Evolutionary conservation across 2,797 vertebrate genomes (phyloP).

Genomic region (Bryconaethiops microstoma): DNA sequence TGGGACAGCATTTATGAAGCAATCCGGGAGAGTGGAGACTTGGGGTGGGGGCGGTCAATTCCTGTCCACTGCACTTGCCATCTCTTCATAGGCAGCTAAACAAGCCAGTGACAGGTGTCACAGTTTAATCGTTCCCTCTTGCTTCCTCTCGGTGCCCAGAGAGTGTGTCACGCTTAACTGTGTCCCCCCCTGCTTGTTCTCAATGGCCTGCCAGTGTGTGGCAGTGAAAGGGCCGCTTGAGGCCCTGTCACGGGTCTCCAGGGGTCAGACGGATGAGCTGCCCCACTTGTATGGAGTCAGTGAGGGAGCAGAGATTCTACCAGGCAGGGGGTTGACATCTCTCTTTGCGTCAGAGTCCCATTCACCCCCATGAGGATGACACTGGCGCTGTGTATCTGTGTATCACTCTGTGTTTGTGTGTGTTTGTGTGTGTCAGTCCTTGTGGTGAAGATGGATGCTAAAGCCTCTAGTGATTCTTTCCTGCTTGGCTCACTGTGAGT

Average conservation of each 20-base stretch:
- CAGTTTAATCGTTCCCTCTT: constrained; percentile 60
- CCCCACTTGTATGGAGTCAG: constrained; percentile 63
- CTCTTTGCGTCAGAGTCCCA: constrained; percentile 54
- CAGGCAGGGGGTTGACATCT: constrained; percentile 59
- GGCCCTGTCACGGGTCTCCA: constrained; percentile 63
- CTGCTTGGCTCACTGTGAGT: constrained; percentile 19
- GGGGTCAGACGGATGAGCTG: constrained; percentile 63
- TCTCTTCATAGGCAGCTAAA: constrained; percentile 58
- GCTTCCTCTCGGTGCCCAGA: constrained; percentile 57
- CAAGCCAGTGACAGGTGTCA: constrained; percentile 63
- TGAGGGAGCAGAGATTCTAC: constrained; percentile 59
- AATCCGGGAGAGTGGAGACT: constrained; percentile 10
- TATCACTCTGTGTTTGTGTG: background rate
- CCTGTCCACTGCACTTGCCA: constrained; percentile 46
- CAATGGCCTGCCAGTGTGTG: constrained; percentile 59
- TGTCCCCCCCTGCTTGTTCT: constrained; percentile 54
- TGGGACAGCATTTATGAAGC: constrained; percentile 26
- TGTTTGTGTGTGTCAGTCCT: constrained; percentile 17
- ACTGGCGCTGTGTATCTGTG: constrained; percentile 33
- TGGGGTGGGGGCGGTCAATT: constrained; percentile 33
- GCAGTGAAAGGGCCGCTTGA: constrained; percentile 63
- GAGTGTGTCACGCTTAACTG: constrained; percentile 61
- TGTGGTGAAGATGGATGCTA: constrained; percentile 29
- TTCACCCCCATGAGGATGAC: constrained; percentile 62
- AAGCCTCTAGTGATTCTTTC: constrained; percentile 40